These are phyloP conservation scores for Tragelaphus eurycerus DNA, from an alignment of 2,797 vertebrate species.

Conservation along the genomic window DNA sequence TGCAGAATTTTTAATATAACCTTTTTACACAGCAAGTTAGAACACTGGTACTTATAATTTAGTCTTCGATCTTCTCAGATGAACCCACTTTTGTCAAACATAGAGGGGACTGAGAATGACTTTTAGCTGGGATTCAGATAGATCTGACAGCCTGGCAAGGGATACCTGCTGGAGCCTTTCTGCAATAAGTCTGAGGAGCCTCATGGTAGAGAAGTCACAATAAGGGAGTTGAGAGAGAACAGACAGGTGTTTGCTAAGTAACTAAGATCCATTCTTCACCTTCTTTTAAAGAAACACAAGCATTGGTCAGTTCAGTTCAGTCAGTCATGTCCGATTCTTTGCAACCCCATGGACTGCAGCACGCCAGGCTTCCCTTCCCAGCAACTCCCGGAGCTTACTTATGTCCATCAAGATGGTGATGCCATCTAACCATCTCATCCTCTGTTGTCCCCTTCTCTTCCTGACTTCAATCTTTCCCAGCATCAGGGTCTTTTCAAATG, in stretches of 20 bases:
- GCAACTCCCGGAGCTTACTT: neutral
- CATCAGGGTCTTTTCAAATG: neutral
- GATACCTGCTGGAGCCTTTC: neutral
- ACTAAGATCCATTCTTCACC: neutral
- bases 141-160: neutral
- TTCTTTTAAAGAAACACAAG: neutral
- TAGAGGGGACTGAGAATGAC: neutral
- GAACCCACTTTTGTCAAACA: neutral
- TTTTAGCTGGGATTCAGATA: neutral
- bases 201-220: neutral
- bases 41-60: neutral
- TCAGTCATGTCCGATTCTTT: neutral
- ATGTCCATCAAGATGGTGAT: neutral
- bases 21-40: neutral
- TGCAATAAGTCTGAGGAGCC: neutral
- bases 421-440: neutral
- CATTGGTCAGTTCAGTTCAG: neutral
- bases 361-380: neutral
- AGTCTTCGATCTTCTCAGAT: neutral
- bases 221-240: neutral
- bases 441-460: neutral
- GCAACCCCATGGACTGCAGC: neutral
- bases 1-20: neutral
- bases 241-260: neutral
- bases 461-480: neutral